Evolutionary conservation across 1,140 invertebrate species (phyloP).

Genomic region (Metaphire vulgaris): DNA sequence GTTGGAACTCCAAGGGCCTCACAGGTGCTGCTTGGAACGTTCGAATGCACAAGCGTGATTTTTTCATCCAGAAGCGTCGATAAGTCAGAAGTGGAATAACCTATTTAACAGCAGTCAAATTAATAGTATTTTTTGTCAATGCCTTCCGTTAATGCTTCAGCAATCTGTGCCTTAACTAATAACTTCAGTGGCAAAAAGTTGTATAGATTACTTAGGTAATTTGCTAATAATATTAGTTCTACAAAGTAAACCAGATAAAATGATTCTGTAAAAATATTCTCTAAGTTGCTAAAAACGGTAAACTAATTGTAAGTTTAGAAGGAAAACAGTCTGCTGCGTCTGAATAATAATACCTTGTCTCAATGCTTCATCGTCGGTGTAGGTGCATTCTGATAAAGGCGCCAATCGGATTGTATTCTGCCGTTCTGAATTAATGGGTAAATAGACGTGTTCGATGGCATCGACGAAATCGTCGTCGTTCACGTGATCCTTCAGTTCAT

Average conservation of each 20-base stretch:
- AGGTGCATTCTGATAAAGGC: conserved; percentile 24
- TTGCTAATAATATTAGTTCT: no score
- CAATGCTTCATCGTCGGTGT: conserved; percentile 25
- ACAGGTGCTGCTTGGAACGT: conserved; percentile 34
- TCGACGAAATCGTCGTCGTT: conserved; percentile 11
- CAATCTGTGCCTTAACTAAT: no score
- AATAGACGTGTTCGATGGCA: not conserved
- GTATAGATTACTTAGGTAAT: no score
- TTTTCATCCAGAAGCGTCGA: not conserved
- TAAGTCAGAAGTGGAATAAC: not conserved
- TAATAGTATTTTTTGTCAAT: no score
- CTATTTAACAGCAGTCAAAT: no score
- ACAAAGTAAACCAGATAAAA: no score
- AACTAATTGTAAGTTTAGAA: no score
- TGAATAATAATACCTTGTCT: conserved; percentile 30
- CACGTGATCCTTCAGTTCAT: conserved; percentile 26
- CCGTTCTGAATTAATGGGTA: conserved; percentile 17
- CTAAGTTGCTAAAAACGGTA: no score
- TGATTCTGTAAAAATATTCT: no score
- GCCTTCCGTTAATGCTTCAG: no score
- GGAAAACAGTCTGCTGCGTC: no score
- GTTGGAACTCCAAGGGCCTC: conserved; percentile 35
- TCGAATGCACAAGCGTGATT: conserved; percentile 33
- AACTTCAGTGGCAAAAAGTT: no score
- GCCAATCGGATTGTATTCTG: conserved; percentile 16